phyloP scores from a whole-genome alignment of 2,797 vertebrate species.

The Phrynocephalus forsythii region DNA sequence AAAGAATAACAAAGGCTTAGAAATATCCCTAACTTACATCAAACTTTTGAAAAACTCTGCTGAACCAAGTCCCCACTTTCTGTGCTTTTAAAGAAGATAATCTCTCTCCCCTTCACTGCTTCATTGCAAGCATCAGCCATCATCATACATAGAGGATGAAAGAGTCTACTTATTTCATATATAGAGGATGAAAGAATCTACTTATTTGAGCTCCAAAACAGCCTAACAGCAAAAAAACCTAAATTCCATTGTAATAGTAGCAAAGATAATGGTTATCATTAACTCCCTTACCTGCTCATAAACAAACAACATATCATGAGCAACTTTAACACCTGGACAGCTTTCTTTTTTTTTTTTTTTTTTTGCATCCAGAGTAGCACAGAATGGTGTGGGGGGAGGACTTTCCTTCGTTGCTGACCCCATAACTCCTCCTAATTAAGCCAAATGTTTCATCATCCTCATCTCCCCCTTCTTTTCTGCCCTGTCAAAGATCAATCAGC shows the following conservation, averaged over 20 bases:
- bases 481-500: background rate
- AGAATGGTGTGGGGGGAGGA: background rate
- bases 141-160: background rate
- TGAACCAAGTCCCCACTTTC: background rate
- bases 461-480: too few relatives aligned
- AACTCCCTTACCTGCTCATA: background rate
- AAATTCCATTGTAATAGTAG: background rate
- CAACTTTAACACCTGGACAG: background rate
- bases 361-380: background rate
- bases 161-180: too few relatives aligned
- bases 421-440: background rate
- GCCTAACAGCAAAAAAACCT: background rate
- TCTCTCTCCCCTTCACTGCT: too few relatives aligned
- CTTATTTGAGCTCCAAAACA: background rate
- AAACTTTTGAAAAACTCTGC: background rate
- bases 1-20: background rate
- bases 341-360: background rate
- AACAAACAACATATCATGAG: background rate
- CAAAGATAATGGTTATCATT: background rate
- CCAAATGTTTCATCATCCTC: background rate
- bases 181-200: background rate
- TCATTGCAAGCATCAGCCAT: background rate
- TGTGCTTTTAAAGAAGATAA: background rate
- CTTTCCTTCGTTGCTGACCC: background rate
- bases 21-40: background rate